A percentile compares a stretch with the other conserved stretches of the same genome.
Conservation (phyloP, 2,113 vertebrate genomes). For the Tachuris rubrigastra region DNA sequence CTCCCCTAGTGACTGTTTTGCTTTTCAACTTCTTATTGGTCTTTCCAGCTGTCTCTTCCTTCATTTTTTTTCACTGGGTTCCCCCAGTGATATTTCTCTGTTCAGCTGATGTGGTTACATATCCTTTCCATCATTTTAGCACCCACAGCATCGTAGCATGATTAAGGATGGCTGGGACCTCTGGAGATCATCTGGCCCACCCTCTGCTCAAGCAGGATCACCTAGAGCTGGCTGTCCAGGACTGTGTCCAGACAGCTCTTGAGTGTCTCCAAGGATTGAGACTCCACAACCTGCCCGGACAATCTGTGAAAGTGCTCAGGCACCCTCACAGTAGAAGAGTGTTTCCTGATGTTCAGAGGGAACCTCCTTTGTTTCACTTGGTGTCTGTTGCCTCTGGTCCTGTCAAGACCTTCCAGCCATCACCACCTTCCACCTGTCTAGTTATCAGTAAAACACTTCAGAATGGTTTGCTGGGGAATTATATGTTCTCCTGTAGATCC, state of each 20-base stretch:
- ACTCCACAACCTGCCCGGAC: neutral
- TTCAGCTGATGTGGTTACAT: neutral
- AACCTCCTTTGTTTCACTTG: neutral
- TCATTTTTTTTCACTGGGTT: neutral
- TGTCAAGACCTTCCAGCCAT: neutral
- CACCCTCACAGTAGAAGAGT: neutral
- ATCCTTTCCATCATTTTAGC: neutral
- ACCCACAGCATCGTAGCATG: fast-evolving
- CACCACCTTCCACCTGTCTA: neutral
- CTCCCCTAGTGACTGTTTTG: neutral
- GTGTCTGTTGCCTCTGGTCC: neutral
- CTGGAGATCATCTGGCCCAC: neutral
- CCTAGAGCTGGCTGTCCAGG: neutral
- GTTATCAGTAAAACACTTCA: neutral
- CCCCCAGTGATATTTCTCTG: neutral
- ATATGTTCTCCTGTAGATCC: neutral
- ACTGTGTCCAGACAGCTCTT: neutral
- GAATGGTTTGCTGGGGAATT: neutral
- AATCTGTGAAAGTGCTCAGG: neutral
- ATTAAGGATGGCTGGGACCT: neutral
- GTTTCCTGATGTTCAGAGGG: neutral
- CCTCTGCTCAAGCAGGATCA: neutral
- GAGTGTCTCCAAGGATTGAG: neutral
- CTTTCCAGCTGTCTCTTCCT: neutral
- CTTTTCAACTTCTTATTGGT: neutral